Conservation (phyloP, 2,797 vertebrate genomes). For the Takifugu rubripes region DNA sequence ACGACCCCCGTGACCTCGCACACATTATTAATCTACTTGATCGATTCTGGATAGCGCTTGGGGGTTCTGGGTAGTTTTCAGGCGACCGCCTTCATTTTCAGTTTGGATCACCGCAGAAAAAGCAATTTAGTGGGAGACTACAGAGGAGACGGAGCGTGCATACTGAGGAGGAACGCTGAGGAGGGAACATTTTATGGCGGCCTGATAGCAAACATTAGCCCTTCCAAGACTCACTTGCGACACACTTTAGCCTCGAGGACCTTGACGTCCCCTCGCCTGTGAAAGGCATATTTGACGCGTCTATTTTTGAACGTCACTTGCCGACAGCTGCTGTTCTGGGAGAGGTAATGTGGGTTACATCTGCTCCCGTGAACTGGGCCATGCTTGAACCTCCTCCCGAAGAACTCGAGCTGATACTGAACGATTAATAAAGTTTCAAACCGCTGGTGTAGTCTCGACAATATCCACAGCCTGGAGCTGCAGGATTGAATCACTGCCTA, state of each 20-base stretch:
- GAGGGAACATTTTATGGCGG: background rate
- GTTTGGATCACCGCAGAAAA: conserved; percentile 49
- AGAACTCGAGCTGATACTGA: conserved; percentile 11
- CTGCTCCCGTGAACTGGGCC: conserved; percentile 53
- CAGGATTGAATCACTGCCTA: background rate
- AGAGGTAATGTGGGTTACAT: conserved; percentile 68
- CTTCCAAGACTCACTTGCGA: conserved; percentile 20
- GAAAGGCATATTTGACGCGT: conserved; percentile 54
- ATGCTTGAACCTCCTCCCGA: conserved; percentile 20
- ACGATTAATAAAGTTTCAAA: background rate
- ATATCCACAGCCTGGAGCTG: too few relatives aligned
- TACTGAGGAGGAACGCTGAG: conserved; percentile 31
- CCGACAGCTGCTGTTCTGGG: conserved; percentile 60
- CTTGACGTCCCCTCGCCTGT: conserved; percentile 8
- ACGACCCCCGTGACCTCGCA: too few relatives aligned
- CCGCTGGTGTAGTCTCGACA: background rate
- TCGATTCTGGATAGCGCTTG: too few relatives aligned
- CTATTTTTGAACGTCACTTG: conserved; percentile 63
- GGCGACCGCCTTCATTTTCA: conserved; percentile 45
- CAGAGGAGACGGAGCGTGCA: conserved; percentile 33
- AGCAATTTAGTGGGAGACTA: conserved; percentile 33
- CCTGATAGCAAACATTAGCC: background rate
- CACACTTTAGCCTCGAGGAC: conserved; percentile 10
- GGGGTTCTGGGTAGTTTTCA: background rate
- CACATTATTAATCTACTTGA: too few relatives aligned